A percentile compares a stretch with the other conserved stretches of the same genome.
These are phyloP conservation scores for Passerculus sandwichensis DNA, from an alignment of 2,797 vertebrate genomes.

Conservation along the genomic window DNA sequence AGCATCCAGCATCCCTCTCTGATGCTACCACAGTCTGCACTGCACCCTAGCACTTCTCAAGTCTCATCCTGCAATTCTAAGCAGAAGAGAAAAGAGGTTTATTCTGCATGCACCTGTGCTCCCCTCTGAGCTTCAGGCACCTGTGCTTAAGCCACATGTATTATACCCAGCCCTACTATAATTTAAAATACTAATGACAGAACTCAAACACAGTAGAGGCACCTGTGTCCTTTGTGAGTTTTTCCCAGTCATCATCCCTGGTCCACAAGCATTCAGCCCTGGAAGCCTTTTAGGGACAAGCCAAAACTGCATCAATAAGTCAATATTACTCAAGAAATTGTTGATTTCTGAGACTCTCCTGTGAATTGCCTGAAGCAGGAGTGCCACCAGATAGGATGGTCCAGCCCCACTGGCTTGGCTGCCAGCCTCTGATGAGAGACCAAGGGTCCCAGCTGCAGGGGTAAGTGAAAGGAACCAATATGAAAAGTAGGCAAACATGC, in stretches of 20 bases:
- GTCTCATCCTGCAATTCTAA: background rate
- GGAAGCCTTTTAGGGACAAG: background rate
- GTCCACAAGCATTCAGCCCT: background rate
- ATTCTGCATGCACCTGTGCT: background rate
- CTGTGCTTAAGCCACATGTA: background rate
- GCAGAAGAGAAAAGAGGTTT: background rate
- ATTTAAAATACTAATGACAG: background rate
- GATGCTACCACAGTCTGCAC: background rate
- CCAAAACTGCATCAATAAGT: background rate
- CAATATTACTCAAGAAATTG: background rate
- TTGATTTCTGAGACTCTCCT: background rate
- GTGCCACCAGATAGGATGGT: background rate
- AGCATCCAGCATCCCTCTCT: rapidly evolving
- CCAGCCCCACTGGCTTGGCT: background rate
- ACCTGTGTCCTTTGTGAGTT: background rate
- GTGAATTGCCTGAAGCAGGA: background rate
- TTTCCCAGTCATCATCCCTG: background rate
- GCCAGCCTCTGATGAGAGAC: background rate
- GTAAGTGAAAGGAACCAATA: background rate
- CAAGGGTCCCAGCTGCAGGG: background rate
- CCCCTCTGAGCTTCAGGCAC: background rate
- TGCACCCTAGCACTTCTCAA: background rate
- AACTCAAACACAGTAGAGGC: too few relatives aligned
- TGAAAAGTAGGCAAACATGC: background rate
- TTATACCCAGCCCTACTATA: background rate